A percentile compares a stretch with the other conserved stretches of the same genome.
phyloP scores from a whole-genome alignment of 2,113 vertebrate genomes.

The Salvelinus alpinus region DNA sequence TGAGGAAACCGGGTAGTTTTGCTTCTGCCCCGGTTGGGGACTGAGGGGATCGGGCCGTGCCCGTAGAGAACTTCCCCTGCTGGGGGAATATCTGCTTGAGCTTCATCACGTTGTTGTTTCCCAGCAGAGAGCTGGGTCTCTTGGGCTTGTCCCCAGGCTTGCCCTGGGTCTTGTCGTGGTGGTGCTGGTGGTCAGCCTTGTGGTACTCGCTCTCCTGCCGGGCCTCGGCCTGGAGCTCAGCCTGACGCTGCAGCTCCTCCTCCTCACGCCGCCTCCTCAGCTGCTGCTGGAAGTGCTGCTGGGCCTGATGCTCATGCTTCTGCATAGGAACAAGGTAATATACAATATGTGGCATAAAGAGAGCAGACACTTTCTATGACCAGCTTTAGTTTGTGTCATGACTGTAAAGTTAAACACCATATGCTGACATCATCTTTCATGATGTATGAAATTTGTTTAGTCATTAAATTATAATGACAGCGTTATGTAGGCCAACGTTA shows the following conservation, averaged over 20 bases:
- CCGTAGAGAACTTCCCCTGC: slow-evolving; percentile 85
- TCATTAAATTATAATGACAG: too few relatives aligned
- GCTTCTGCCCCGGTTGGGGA: slow-evolving; percentile 83
- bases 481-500: too few relatives aligned
- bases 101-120: slow-evolving; percentile 91
- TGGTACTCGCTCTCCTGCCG: slow-evolving; percentile 78
- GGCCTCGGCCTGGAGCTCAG: slow-evolving; percentile 83
- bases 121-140: slow-evolving; percentile 86
- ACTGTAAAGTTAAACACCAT: too few relatives aligned
- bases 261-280: slow-evolving; percentile 86
- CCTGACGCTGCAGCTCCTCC: slow-evolving; percentile 88
- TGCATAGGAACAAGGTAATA: slow-evolving; percentile 41
- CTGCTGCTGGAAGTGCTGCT: slow-evolving; percentile 92
- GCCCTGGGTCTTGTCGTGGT: slow-evolving; percentile 72
- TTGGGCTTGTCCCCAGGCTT: slow-evolving; percentile 80
- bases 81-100: slow-evolving; percentile 92
- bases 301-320: slow-evolving; percentile 91
- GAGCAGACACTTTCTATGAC: too few relatives aligned
- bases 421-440: too few relatives aligned
- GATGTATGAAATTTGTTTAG: too few relatives aligned
- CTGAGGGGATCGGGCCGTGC: slow-evolving; percentile 76
- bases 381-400: too few relatives aligned
- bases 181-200: slow-evolving; percentile 68
- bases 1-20: slow-evolving; percentile 87
- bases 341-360: background rate